phyloP scores from a whole-genome alignment of 2,888 invertebrate species.

The Aleiodes alternator region DNA sequence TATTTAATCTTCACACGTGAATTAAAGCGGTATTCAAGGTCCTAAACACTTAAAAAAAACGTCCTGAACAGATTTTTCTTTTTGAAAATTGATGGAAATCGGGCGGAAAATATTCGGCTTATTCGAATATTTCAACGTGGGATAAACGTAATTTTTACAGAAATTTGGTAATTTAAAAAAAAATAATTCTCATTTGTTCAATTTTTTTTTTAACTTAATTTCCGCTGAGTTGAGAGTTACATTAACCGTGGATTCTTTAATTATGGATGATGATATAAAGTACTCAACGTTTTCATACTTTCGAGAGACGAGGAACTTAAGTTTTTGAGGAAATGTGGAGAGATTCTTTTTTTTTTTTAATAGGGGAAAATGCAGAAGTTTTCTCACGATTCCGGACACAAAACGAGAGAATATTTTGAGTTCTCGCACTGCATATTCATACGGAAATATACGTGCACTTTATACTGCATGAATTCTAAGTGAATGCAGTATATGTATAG shows the following conservation, averaged over 20 bases:
- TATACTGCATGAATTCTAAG: not conserved
- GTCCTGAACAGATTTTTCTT: too few relatives aligned
- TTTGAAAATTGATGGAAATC: too few relatives aligned
- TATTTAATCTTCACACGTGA: too few relatives aligned
- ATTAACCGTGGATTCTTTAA: not conserved
- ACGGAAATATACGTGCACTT: not conserved
- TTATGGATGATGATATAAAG: not conserved
- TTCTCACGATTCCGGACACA: not conserved
- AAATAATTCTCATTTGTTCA: not conserved
- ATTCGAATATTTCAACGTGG: too few relatives aligned
- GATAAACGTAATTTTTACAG: not conserved
- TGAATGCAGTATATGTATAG: not conserved
- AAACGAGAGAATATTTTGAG: not conserved
- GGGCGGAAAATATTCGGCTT: too few relatives aligned
- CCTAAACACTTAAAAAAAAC: too few relatives aligned
- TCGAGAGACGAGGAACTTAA: not conserved
- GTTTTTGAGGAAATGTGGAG: not conserved
- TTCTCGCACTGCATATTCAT: not conserved
- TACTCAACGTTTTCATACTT: not conserved
- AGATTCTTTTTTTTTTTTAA: too few relatives aligned
- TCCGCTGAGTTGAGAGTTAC: conserved; percentile 13
- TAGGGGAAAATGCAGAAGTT: too few relatives aligned
- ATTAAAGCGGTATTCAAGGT: too few relatives aligned
- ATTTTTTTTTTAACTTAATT: not conserved
- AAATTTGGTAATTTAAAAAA: not conserved